Base-by-base conservation (phyloP, 2,888 invertebrate genomes). In the Ferrisia virgata region DNA sequence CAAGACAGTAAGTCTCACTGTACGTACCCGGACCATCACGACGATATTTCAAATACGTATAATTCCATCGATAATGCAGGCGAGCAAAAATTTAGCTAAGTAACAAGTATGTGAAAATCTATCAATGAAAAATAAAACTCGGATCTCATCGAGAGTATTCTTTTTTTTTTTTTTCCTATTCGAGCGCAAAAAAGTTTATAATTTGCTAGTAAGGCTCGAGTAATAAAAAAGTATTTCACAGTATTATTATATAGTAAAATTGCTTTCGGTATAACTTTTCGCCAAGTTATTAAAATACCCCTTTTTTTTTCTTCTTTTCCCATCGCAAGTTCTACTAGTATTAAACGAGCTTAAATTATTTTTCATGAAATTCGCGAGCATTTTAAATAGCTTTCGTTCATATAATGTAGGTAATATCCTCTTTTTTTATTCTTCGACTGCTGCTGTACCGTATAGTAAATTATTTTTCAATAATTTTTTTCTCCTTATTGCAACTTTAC, bases 181-280 rank as follows among this genome's bases (percentile, higher is more conserved):
- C 15, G 18, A 28, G 64, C 28, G 28, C 64, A 64, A 64, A 64
- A 40, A 64, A 64, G 64, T 64, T 64, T 28, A 64, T 64, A 64
- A 64, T 64, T 64, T 64, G 28, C 64, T 28, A 64, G 64, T 28
- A 28, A 64, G 28, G 28, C 64, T 64, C 2, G 31, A 64, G 64
- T 64, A 28, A 64, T 64, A 64, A 64, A 64, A 64, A 64, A 64
- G 28, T 64, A 64, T 64, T 64, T 64, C 28, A 64, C 64, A 28
- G 64, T 64, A 64, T 64, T 64, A 64, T 64, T 64, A 64, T n/a
- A n/a, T 64, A 64, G 64, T 28, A 64, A 64, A 64, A 64, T 64
- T 64, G 64, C 64, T 64, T 64, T 64, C 64, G 64, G 64, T 64
- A 64, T 64, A 64, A 64, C 64, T 64, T 64, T 64, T 64, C 64